Evolutionary conservation across 1,140 invertebrate genomes (phyloP).

Genomic region (Drosophila paulistorum): DNA sequence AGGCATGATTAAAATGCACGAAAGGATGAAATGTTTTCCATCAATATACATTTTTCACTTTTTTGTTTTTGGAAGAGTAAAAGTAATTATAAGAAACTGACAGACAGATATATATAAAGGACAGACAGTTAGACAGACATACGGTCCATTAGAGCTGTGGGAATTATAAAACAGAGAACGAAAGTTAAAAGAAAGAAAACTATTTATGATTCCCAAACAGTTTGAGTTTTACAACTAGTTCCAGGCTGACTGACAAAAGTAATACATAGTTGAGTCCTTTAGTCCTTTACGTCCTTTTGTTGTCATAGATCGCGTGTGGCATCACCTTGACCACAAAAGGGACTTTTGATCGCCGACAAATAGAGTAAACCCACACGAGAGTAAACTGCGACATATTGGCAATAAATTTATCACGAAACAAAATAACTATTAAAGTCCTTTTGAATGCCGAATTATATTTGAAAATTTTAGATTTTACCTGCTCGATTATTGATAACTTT

Average conservation of each 20-base stretch:
- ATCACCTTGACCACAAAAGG: neutral
- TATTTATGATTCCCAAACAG: neutral
- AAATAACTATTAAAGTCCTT: too few relatives aligned
- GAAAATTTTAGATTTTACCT: too few relatives aligned
- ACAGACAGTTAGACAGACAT: neutral
- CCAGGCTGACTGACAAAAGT: neutral
- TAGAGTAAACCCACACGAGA: too few relatives aligned
- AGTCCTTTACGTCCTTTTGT: neutral
- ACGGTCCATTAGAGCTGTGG: neutral
- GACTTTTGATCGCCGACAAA: neutral
- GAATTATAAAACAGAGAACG: neutral
- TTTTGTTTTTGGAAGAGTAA: slow-evolving; percentile 9
- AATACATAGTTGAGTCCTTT: neutral
- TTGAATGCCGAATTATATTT: too few relatives aligned
- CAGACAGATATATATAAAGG: neutral
- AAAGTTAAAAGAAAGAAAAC: neutral
- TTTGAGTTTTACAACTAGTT: neutral
- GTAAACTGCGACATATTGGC: too few relatives aligned
- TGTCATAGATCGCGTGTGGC: neutral
- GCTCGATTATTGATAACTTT: too few relatives aligned
- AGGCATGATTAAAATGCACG: slow-evolving; percentile 66
- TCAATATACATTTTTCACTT: slow-evolving; percentile 34
- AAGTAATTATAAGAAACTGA: slow-evolving; percentile 24
- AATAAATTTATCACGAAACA: too few relatives aligned
- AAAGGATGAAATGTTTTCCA: slow-evolving; percentile 62